Evolutionary conservation across 2,797 vertebrate genomes (phyloP).

Genomic region (Epinephelus malabaricus): DNA sequence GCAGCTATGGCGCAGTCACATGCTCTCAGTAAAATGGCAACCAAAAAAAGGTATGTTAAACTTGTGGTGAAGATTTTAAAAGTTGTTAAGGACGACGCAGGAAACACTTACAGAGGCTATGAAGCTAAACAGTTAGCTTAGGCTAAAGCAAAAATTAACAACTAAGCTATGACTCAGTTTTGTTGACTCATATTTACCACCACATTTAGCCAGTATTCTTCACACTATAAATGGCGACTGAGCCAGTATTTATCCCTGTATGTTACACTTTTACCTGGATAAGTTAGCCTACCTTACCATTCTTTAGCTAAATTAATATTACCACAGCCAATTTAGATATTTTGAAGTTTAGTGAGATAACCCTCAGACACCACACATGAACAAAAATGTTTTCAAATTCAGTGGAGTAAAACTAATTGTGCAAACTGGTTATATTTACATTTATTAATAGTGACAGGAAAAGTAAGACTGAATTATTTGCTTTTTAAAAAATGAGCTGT

Average conservation of each 20-base stretch:
- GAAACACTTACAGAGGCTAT: neutral
- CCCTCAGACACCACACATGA: neutral
- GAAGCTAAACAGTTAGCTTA: neutral
- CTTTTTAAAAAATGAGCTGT: neutral
- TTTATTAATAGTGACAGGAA: neutral
- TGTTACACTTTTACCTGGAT: no score
- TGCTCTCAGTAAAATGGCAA: neutral
- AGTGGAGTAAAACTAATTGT: no score
- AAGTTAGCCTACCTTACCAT: no score
- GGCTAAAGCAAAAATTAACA: no score
- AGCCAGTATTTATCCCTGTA: no score
- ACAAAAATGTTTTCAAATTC: neutral
- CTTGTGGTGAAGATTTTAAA: neutral
- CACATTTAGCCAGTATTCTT: no score
- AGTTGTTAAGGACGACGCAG: fast-evolving
- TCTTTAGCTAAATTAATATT: no score
- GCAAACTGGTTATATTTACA: neutral
- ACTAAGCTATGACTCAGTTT: no score
- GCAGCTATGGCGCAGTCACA: no score
- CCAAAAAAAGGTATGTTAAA: neutral
- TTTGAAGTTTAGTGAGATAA: neutral
- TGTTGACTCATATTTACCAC: no score
- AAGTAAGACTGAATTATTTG: neutral
- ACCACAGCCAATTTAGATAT: no score
- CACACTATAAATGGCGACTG: no score